Evolutionary conservation across 2,888 invertebrate genomes (phyloP), one percentile per base, ranked within the genome.

Genomic region (Buathra laborator): DNA sequence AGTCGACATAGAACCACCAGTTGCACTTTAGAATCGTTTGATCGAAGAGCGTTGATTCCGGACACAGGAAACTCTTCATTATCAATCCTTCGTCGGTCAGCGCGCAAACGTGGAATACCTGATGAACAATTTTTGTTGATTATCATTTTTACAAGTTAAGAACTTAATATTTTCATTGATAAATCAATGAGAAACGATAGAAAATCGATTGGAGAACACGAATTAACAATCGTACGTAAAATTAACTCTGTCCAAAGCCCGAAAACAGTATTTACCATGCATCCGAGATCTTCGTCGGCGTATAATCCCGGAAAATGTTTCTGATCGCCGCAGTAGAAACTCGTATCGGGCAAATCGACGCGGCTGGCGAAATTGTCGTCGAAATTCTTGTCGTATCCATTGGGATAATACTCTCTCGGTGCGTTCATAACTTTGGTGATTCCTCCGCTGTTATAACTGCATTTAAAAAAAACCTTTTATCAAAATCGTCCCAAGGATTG

Each of bases 1-100:
- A 98, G 92, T 98, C 98, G 0, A 98, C 98, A 93, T 98, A 98
- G 94, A 98, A 98, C 97, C 98, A 98, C 98, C 98, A 98, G 93
- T 98, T 98, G 94, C 98, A 98, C 92, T 98, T 98, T 5, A 98
- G 95, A 86, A 98, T 97, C 29, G 97, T 97, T 94, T 98, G 98
- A 92, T 98, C 98, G 94, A 98, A 98, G 75, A 98, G 95, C 0
- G 98, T 98, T 44, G 97, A 98, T 93, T 98, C 98, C 0, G 98
- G 98, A 92, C 98, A 98, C 66, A 98, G 95, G 94, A 98, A 98
- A 68, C 98, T 98, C 94, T 98, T 98, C 96, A 98, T 97, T 72
- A 98, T 97, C 79, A 98, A 95, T 0, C 98, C 98, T 88, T 98
- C 97, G 89, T 98, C 98, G 3, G 98, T 98, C 75, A 98, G 94